A percentile compares a stretch with the other conserved stretches of the same genome.
Evolutionary conservation across 2,113 vertebrate species (phyloP).

Genomic region (Ictalurus furcatus): DNA sequence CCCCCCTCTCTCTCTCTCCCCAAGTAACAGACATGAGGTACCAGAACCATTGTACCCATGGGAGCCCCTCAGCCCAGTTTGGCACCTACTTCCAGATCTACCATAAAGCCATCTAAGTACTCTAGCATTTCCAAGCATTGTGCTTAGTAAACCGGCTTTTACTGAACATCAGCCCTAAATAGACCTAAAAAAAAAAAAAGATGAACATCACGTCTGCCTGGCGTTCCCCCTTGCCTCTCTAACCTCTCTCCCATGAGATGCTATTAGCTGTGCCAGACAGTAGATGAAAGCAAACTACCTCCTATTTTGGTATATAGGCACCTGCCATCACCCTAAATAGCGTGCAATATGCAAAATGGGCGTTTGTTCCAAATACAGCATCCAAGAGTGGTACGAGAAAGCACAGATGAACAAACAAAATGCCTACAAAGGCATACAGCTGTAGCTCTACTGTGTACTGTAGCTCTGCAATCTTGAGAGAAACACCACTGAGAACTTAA

Average conservation of each 20-base stretch:
- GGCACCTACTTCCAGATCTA: slow-evolving; percentile 27
- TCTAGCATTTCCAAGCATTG: slow-evolving; percentile 1
- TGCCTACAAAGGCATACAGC: slow-evolving; percentile 6
- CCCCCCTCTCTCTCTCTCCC: not conserved
- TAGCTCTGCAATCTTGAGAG: not conserved
- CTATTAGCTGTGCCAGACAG: slow-evolving; percentile 32
- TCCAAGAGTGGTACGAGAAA: not conserved
- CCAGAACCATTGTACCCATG: slow-evolving; percentile 7
- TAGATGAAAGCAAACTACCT: slow-evolving; percentile 28
- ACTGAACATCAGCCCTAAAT: slow-evolving; percentile 44
- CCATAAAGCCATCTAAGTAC: not conserved
- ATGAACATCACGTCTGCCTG: slow-evolving; percentile 19
- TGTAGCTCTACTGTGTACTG: not conserved
- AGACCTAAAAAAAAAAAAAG: slow-evolving; percentile 26
- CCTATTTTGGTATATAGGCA: slow-evolving; percentile 24
- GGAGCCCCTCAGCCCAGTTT: slow-evolving; percentile 32
- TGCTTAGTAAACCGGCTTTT: slow-evolving; percentile 33
- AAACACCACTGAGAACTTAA: slow-evolving; percentile 9
- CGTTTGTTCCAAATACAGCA: not conserved
- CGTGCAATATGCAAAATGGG: not conserved
- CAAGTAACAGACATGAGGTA: slow-evolving; percentile 4
- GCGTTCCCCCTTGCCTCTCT: slow-evolving; percentile 15
- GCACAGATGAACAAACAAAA: not conserved
- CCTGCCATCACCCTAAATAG: slow-evolving; percentile 17
- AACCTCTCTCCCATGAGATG: slow-evolving; percentile 36